Evolutionary conservation across 1,140 invertebrate species (phyloP), one percentile per base, ranked within the genome.

Genomic region (Philopotamus ludificatus): DNA sequence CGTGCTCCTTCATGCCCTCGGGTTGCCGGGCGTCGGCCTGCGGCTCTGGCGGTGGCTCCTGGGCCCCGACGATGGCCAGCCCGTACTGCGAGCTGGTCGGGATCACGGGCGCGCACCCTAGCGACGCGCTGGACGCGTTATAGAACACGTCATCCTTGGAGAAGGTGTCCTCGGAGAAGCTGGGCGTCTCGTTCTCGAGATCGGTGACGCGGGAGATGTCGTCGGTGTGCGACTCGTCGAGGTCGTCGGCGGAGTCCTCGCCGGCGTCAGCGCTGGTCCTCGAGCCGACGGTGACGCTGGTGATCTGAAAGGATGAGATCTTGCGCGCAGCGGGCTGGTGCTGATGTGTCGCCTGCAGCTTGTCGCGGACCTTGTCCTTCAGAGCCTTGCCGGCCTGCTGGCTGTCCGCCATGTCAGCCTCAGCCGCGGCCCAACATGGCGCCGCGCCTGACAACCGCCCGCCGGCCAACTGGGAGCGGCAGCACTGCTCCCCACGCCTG

Each of bases 281-380:
- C 72, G 87, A 87, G 71, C 88, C 88, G 68, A 91, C 87, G 66
- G 89, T 93, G 63, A 94, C 88, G 77, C 77, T 79, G 75, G 93
- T 96, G 74, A 96, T 95, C 83, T 95, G 93, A 82, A 96, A 96
- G 58, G 93, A 94, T 74, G 90, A 91, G 74, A 90, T 82, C 91
- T 92, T 82, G 77, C 75, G 74, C 75, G 76, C 76, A 78, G 78
- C 70, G 80, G 79, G 73, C 75, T 79, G 72, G 77, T 79, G 66
- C 71, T 77, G 78, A 73, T 79, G 79, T 75, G 76, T 50, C 65
- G 53, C 42, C 65, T 65, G 63, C 61, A 53, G 60, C 55, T 69
- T 34, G 26, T 42, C 39, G 4, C n/a, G n/a, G n/a, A n/a, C n/a
- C n/a, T 34, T 41, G 8, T 12, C 53, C 25, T 1, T 55, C 47